phyloP scores from a whole-genome alignment of 2,797 vertebrate species.

The Eulemur mongoz region DNA sequence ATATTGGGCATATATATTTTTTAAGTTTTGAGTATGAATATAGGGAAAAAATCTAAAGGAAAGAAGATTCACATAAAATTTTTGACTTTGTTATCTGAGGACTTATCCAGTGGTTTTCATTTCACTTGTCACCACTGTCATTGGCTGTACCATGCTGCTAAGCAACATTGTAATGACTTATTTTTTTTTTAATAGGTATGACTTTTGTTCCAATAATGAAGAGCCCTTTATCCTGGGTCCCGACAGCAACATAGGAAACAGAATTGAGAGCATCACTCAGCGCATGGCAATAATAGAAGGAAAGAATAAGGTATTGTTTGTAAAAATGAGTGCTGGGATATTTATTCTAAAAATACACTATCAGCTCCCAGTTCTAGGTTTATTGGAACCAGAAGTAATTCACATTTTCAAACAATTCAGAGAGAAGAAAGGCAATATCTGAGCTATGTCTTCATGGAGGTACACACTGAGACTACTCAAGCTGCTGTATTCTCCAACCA shows the following conservation, averaged over 20 bases:
- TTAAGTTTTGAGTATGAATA: slow-evolving; percentile 21
- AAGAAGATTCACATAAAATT: background rate
- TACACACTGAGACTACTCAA: background rate
- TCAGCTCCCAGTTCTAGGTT: background rate
- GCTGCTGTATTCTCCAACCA: background rate
- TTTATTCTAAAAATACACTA: background rate
- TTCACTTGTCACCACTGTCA: background rate
- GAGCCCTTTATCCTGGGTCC: slow-evolving; percentile 87
- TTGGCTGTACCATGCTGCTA: background rate
- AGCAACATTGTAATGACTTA: background rate
- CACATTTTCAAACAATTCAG: background rate
- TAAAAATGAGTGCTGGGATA: background rate
- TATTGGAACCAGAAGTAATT: background rate
- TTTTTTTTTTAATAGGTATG: slow-evolving; percentile 76
- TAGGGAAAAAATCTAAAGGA: background rate
- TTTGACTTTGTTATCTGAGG: background rate
- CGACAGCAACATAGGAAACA: slow-evolving; percentile 89
- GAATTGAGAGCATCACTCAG: slow-evolving; percentile 92
- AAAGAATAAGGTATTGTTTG: slow-evolving; percentile 92
- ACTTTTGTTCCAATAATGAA: slow-evolving; percentile 82
- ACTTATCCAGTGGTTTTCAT: background rate
- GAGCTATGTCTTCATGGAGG: background rate
- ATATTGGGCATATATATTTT: slow-evolving; percentile 13
- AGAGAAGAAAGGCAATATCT: background rate
- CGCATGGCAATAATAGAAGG: slow-evolving; percentile 92